These are phyloP conservation scores for Heliconius cydno DNA, from an alignment of 2,888 invertebrate species.

Conservation along the genomic window DNA sequence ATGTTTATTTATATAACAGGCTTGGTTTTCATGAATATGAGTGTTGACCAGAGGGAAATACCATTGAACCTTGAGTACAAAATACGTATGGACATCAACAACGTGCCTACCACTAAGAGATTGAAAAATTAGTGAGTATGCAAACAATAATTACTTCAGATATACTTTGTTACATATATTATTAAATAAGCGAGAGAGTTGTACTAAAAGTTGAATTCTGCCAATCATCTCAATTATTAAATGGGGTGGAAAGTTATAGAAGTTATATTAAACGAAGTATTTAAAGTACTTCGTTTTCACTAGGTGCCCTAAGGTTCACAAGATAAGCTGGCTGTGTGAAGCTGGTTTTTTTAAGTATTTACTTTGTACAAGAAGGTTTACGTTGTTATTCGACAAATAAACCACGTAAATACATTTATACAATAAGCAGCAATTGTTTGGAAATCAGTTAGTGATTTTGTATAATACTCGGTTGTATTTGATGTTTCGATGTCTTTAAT, in stretches of 20 bases:
- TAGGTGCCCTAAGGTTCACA: neutral
- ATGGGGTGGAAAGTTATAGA: neutral
- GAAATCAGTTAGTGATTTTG: too few species aligned
- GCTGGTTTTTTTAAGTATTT: too few species aligned
- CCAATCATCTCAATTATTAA: neutral
- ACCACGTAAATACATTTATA: neutral
- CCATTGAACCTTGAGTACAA: slow-evolving; percentile 84
- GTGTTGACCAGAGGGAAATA: slow-evolving; percentile 48
- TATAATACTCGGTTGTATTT: too few species aligned
- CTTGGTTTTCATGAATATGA: slow-evolving; percentile 69
- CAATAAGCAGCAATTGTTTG: too few species aligned
- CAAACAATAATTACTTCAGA: neutral
- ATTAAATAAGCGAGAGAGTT: neutral
- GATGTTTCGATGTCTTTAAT: too few species aligned
- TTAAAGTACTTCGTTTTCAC: neutral
- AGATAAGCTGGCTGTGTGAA: neutral
- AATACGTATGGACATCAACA: slow-evolving; percentile 88
- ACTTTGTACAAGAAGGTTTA: too few species aligned
- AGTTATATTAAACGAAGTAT: neutral
- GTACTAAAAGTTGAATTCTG: too few species aligned
- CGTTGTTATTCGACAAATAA: too few species aligned
- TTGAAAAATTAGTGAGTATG: slow-evolving; percentile 79
- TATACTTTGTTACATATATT: neutral
- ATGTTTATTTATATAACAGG: slow-evolving; percentile 55
- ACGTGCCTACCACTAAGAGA: slow-evolving; percentile 85